Evolutionary conservation across 2,113 vertebrate species (phyloP), one percentile per base, ranked within the genome.

Genomic region (Oncorhynchus gorbuscha): DNA sequence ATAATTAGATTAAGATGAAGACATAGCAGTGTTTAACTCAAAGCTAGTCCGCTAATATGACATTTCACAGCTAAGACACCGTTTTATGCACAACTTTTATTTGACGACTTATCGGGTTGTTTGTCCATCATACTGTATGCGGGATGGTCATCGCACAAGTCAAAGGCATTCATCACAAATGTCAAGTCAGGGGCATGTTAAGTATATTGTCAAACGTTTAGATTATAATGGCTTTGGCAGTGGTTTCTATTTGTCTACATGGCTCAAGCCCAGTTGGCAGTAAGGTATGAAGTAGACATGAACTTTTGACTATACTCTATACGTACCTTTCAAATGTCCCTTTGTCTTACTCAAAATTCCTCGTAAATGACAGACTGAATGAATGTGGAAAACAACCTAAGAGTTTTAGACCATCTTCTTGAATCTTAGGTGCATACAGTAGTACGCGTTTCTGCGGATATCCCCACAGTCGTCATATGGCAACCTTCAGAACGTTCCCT

Each of bases 321-420:
- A 67, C 39, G 16, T 66, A 72, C 81, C 80, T 79, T 84, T 76
- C 70, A 87, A 32, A 81, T 62, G 28, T 12, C 32, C 6, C 4
- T 2, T 32, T 4, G 26, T 26, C 49, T 39, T 8, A 12, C 49
- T 9, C 18, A 18, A 18, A 35, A 18, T n/a, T 18, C 18, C 13
- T 69, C 18, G 24, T 24, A 32, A 39, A 20, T 69, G 28, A 69
- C 20, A 5, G 67, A 69, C 51, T 55, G 67, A 69, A 45, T 6
- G 13, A 20, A 74, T 18, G 4, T 55, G 16, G 51, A 79, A 51
- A 70, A 77, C 62, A 16, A 72, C 22, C 35, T 71, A 71, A 30
- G 48, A 14, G 2, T 51, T 65, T 8, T 22, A 64, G 13, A 71
- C 61, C 62, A 28, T 75, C 20, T 45, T 81, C 64, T 66, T 66